Conservation (phyloP, 2,113 vertebrate species). For the Eptesicus fuscus region DNA sequence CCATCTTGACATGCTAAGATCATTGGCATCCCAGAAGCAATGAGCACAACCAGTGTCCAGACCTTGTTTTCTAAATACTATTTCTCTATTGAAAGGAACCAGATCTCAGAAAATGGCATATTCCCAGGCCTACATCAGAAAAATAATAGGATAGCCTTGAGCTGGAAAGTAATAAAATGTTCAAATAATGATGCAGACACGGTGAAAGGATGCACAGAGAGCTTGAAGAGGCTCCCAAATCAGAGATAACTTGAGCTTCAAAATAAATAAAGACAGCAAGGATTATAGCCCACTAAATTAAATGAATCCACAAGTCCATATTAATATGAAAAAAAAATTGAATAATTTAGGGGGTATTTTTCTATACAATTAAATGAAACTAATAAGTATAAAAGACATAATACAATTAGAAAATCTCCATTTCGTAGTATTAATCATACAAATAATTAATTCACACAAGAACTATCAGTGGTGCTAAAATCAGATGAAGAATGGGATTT, state of each 20-base stretch:
- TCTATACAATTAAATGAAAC: background rate
- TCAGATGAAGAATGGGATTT: background rate
- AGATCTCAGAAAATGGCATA: background rate
- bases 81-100: background rate
- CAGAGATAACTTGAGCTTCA: background rate
- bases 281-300: background rate
- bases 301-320: background rate
- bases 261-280: background rate
- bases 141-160: background rate
- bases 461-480: background rate
- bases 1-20: fast-evolving
- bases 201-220: background rate
- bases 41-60: background rate
- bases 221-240: background rate
- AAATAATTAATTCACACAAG: background rate
- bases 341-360: background rate
- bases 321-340: background rate
- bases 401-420: background rate
- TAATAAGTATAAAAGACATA: background rate
- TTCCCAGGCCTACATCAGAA: background rate
- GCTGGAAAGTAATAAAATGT: background rate
- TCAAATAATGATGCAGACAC: background rate
- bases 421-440: background rate
- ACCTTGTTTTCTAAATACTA: background rate
- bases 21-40: background rate